Evolutionary conservation across 2,797 vertebrate species (phyloP), one percentile per base, ranked within the genome.

Genomic region (Amblyopsis hoosieri): DNA sequence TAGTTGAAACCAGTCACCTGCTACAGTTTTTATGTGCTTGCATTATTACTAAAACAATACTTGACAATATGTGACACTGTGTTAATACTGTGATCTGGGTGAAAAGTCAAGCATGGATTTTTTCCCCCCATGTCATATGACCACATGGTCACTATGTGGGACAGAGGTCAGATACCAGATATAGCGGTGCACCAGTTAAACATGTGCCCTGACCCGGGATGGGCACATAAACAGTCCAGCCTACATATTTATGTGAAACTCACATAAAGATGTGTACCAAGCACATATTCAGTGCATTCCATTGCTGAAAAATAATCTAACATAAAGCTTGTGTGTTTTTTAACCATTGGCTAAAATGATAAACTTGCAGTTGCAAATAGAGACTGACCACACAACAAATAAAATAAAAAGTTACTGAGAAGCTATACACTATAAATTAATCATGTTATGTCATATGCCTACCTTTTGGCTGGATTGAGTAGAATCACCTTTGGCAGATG

Each of bases 91-190:
- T 46, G 29, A 57, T 0, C 61, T 59, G 62, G n/a, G 1, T 46
- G 19, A 69, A 69, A 15, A 67, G 67, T 76, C 64, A 88, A 56
- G 69, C 72, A 70, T 80, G 72, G 76, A 75, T 90, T 82, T 84
- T 83, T 93, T 93, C 93, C 9, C 37, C 9, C 92, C 91, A 92
- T 89, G 89, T 90, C 93, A 90, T 79, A 80, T 90, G 90, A 92
- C 88, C 85, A 73, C 81, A 69, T 78, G 60, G 76, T 70, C 67
- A 85, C 81, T 66, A 93, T 92, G 73, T 94, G 81, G 92, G 90
- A 78, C 87, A 94, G 92, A 94, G 93, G 90, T 93, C 90, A 92
- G 42, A 14, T 47, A 73, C 87, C 90, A 89, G 82, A 93, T 91
- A 92, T 91, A 92, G 92, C 77, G 13, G 72, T 69, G 74, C 37